phyloP scores from a whole-genome alignment of 2,888 invertebrate genomes.

The Morinoia aosen region DNA sequence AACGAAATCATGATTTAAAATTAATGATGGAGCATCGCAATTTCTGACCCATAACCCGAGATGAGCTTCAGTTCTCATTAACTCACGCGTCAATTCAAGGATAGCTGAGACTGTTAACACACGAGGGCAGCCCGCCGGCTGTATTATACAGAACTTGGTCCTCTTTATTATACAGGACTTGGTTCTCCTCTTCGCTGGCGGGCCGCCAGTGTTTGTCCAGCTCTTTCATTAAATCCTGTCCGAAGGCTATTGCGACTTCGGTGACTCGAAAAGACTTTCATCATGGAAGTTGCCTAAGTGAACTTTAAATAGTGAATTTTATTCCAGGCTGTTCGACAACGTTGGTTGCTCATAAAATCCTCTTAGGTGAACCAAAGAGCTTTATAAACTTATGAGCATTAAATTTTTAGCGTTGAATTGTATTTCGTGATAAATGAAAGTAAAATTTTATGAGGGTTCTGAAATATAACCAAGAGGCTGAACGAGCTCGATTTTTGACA shows the following conservation, averaged over 20 bases:
- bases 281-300: not conserved
- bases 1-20: not conserved
- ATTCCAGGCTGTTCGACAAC: not conserved
- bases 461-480: not conserved
- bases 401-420: not conserved
- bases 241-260: not conserved
- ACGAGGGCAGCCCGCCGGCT: not conserved
- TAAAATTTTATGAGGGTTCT: not conserved
- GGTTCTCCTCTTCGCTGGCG: not conserved
- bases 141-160: no score
- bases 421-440: not conserved
- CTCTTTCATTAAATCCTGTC: conserved; percentile 19
- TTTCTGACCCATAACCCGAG: not conserved
- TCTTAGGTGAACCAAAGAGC: not conserved
- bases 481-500: not conserved
- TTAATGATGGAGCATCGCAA: not conserved
- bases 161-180: not conserved
- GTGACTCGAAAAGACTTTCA: not conserved
- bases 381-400: not conserved
- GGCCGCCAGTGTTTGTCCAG: not conserved
- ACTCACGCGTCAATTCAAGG: not conserved
- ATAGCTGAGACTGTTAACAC: not conserved
- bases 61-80: not conserved
- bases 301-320: conserved; percentile 1
- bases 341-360: not conserved